Evolutionary conservation across 2,888 invertebrate genomes (phyloP).

Genomic region (Eulithis testata): DNA sequence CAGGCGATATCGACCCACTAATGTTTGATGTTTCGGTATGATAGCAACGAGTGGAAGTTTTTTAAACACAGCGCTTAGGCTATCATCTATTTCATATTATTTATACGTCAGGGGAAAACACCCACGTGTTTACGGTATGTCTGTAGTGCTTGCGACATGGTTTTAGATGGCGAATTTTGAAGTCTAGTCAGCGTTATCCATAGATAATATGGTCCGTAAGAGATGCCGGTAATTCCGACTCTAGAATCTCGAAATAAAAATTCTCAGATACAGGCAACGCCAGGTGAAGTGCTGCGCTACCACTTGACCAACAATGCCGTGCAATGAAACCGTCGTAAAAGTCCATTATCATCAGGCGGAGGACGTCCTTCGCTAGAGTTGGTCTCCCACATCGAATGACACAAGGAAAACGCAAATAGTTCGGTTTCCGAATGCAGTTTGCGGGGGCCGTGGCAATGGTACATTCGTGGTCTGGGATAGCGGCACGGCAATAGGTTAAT

Average conservation of each 20-base stretch:
- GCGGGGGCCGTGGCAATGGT: constrained; percentile 1
- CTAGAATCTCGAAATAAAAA: too few species aligned
- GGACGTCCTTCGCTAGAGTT: neutral
- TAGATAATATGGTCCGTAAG: too few species aligned
- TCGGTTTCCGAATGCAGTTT: neutral
- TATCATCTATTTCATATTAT: neutral
- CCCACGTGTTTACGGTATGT: too few species aligned
- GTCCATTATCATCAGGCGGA: neutral
- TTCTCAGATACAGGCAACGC: too few species aligned
- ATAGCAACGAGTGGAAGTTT: constrained; percentile 14
- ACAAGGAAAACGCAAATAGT: neutral
- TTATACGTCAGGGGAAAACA: neutral
- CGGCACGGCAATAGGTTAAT: neutral
- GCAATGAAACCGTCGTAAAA: too few species aligned
- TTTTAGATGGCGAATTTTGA: too few species aligned
- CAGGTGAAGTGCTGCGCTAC: too few species aligned
- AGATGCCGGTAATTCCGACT: too few species aligned
- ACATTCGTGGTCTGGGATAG: neutral
- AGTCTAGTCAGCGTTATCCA: too few species aligned
- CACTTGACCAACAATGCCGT: too few species aligned
- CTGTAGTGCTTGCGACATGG: too few species aligned
- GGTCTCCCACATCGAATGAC: constrained; percentile 2
- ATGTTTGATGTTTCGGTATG: constrained; percentile 23
- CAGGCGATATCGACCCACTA: constrained; percentile 24
- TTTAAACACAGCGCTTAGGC: constrained; percentile 1